Conservation (phyloP, 92 coral and sea anemone species). For the Bergia sp. region DNA sequence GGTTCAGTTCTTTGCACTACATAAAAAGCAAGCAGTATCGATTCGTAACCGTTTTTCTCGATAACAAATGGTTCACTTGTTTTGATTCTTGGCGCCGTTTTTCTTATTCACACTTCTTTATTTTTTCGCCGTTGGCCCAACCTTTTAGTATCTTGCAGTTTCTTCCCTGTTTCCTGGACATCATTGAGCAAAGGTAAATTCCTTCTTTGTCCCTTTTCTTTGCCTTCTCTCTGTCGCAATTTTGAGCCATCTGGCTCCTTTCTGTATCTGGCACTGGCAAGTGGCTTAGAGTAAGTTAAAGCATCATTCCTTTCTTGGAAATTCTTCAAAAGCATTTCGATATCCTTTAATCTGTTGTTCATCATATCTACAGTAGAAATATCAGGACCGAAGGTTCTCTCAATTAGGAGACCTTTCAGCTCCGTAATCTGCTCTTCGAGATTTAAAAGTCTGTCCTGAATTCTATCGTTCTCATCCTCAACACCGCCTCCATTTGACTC, state of each 20-base stretch:
- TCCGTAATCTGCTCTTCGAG: constrained; percentile 53
- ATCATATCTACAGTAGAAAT: constrained; percentile 45
- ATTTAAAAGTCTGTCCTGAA: constrained; percentile 34
- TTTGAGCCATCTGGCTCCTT: background rate
- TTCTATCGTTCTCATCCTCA: constrained; percentile 53
- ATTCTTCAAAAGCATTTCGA: constrained; percentile 34
- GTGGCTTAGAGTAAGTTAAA: background rate
- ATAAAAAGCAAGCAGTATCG: no score
- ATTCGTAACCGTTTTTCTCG: no score
- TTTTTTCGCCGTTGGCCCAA: background rate
- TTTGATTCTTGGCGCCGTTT: background rate
- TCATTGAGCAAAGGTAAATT: background rate
- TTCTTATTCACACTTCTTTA: background rate
- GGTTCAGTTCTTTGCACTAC: no score
- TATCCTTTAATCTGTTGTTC: constrained; percentile 35
- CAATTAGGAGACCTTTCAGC: constrained; percentile 46
- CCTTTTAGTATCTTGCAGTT: background rate
- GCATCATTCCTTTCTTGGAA: background rate
- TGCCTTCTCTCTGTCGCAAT: background rate
- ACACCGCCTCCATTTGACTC: constrained; percentile 44
- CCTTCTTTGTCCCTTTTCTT: background rate
- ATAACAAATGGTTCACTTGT: background rate
- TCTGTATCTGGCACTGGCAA: background rate
- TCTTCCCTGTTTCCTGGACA: constrained; percentile 2
- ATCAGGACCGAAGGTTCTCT: constrained; percentile 36